Conservation (phyloP, 2,797 vertebrate genomes). For the Phoeniculus purpureus region DNA sequence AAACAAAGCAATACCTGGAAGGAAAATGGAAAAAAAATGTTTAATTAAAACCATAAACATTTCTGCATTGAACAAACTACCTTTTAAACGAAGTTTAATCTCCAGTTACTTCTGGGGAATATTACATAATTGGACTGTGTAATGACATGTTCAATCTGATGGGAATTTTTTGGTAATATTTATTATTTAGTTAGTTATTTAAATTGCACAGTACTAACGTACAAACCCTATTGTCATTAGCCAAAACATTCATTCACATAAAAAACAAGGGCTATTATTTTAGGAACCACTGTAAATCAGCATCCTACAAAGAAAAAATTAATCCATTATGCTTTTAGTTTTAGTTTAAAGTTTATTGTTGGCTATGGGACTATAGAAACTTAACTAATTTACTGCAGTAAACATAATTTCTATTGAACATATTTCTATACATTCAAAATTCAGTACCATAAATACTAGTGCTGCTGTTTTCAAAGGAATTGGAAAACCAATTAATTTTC, state of each 20-base stretch:
- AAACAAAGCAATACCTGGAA: constrained; percentile 94
- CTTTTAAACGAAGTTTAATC: background rate
- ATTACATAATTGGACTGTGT: background rate
- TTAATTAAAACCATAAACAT: background rate
- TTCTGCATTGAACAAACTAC: background rate
- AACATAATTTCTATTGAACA: background rate
- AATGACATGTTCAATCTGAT: background rate
- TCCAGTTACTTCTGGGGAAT: background rate
- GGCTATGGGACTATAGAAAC: background rate
- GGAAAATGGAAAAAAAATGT: background rate
- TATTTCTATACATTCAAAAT: background rate
- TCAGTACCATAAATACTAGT: background rate
- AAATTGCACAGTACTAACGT: background rate
- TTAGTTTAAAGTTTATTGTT: background rate
- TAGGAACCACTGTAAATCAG: background rate
- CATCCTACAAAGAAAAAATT: background rate
- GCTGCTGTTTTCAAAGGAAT: background rate
- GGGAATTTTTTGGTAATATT: background rate
- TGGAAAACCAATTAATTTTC: background rate
- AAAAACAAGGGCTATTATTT: background rate
- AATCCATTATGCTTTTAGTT: background rate
- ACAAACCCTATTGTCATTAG: background rate
- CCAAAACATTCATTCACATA: background rate
- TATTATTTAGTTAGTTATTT: background rate
- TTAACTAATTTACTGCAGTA: background rate